These are phyloP conservation scores for Stenolophus ochropezus DNA, from an alignment of 2,888 invertebrate genomes.

Conservation along the genomic window DNA sequence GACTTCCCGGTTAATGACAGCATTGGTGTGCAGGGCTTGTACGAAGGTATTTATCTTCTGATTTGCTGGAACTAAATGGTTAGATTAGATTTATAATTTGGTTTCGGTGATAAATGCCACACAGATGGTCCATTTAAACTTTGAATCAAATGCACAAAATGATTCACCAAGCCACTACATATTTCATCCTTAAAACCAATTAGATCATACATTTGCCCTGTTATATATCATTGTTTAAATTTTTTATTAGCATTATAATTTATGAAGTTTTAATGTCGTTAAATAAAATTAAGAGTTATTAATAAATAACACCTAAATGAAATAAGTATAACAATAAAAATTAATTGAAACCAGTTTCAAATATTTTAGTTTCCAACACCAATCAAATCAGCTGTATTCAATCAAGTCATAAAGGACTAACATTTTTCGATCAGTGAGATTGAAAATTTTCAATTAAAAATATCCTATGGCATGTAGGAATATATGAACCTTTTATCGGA, in stretches of 20 bases:
- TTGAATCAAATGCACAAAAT: constrained; percentile 9
- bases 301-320: too few species aligned
- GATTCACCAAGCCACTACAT: neutral
- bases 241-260: too few species aligned
- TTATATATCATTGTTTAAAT: neutral
- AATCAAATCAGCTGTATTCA: neutral
- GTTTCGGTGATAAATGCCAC: constrained; percentile 28
- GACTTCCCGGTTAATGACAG: neutral
- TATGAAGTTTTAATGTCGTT: neutral
- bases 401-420: constrained; percentile 16
- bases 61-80: constrained; percentile 23
- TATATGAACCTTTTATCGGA: constrained; percentile 19
- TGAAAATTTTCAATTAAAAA: constrained; percentile 31
- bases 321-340: too few species aligned
- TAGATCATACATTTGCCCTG: neutral
- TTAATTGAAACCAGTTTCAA: neutral
- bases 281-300: too few species aligned
- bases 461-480: neutral
- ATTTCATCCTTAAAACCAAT: constrained; percentile 4
- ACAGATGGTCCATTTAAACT: constrained; percentile 18
- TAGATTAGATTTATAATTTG: constrained; percentile 35
- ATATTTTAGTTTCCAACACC: neutral
- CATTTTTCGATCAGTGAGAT: constrained; percentile 12
- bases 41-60: constrained; percentile 18
- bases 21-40: constrained; percentile 14